Evolutionary conservation across 1,140 invertebrate genomes (phyloP).

Genomic region (Caenorhabditis briggsae): DNA sequence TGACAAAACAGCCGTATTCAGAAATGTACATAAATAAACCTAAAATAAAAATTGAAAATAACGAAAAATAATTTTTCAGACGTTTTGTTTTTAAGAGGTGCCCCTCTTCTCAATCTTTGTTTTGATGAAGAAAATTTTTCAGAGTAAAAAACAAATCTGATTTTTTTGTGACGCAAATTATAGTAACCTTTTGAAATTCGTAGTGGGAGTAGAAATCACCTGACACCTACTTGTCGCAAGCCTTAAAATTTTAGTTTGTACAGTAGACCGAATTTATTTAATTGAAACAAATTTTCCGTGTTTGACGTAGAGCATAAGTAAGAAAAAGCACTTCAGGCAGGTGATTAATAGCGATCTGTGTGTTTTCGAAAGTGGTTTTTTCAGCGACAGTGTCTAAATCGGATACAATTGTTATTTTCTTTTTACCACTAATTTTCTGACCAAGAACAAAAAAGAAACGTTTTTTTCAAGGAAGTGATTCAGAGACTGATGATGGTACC

Average conservation of each 20-base stretch:
- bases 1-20: not conserved
- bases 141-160: not conserved
- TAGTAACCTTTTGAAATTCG: too few species aligned
- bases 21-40: not conserved
- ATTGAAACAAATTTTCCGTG: too few species aligned
- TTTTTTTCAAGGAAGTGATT: not conserved
- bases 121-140: too few species aligned
- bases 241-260: too few species aligned
- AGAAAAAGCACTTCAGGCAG: not conserved
- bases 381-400: not conserved
- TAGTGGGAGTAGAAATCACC: too few species aligned
- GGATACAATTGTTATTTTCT: not conserved
- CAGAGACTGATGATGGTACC: not conserved
- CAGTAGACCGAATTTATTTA: too few species aligned
- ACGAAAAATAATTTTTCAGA: too few species aligned
- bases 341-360: not conserved
- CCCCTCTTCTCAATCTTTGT: too few species aligned
- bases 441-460: not conserved
- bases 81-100: too few species aligned
- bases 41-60: not conserved
- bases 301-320: too few species aligned
- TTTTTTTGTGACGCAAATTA: not conserved
- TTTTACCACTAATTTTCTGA: not conserved
- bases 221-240: too few species aligned
- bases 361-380: not conserved